Conservation (phyloP, 2,888 invertebrate species). For the Rotaria socialis region DNA sequence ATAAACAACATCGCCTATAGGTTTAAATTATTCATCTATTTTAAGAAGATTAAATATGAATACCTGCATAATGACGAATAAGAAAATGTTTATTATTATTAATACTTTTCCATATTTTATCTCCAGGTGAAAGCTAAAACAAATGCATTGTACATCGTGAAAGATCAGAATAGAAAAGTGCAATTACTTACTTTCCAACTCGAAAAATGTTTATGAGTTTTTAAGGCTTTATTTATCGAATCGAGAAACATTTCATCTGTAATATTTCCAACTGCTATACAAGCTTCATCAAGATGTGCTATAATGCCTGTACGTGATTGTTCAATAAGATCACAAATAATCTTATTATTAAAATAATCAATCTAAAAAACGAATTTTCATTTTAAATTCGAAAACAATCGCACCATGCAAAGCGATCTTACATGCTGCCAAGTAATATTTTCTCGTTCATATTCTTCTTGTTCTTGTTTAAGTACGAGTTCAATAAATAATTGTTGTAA, state of each 20-base stretch:
- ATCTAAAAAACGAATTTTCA: constrained; percentile 60
- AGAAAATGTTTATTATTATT: neutral
- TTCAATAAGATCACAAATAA: constrained; percentile 91
- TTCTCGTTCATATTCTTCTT: constrained; percentile 89
- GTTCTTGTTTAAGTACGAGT: constrained; percentile 91
- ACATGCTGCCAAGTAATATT: constrained; percentile 87
- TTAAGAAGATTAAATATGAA: constrained; percentile 37
- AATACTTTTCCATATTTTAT: neutral
- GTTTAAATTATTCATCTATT: neutral
- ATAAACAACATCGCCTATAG: constrained; percentile 79
- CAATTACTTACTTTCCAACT: constrained; percentile 68
- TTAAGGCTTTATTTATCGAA: constrained; percentile 83
- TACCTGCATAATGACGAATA: constrained; percentile 29
- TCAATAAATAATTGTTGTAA: constrained; percentile 95
- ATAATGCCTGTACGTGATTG: constrained; percentile 81
- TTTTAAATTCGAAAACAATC: neutral
- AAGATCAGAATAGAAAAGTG: neutral
- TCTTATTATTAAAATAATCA: constrained; percentile 92
- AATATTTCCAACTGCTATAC: constrained; percentile 86
- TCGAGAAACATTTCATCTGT: constrained; percentile 77
- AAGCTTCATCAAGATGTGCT: constrained; percentile 93
- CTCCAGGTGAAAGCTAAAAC: neutral
- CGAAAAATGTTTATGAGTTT: constrained; percentile 80
- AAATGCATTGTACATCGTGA: neutral
- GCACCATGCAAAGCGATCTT: neutral